A percentile compares a stretch with the other conserved stretches of the same genome.
Evolutionary conservation across 1,140 invertebrate species (phyloP).

Genomic region (Centruroides sculpturatus): DNA sequence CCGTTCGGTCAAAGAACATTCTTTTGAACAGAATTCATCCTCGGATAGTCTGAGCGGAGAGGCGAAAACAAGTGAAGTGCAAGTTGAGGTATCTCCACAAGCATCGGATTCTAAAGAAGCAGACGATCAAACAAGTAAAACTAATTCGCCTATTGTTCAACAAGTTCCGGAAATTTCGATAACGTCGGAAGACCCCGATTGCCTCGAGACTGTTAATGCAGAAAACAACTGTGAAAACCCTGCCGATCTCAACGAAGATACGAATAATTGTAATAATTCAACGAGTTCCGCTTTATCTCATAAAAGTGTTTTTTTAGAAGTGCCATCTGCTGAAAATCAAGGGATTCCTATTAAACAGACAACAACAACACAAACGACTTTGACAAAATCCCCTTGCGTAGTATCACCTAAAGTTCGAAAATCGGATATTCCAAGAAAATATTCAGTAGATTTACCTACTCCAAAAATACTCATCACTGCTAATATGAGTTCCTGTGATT

Average conservation of each 20-base stretch:
- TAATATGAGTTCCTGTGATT: constrained; percentile 54
- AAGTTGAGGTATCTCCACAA: constrained; percentile 9
- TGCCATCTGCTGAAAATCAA: neutral
- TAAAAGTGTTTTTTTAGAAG: neutral
- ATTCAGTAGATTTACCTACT: constrained; percentile 47
- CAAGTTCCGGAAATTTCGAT: neutral
- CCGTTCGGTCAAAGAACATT: constrained; percentile 10
- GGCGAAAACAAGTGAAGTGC: constrained; percentile 5
- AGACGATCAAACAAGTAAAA: too few species aligned
- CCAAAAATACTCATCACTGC: constrained; percentile 57
- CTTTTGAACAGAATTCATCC: constrained; percentile 12
- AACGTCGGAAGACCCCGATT: neutral
- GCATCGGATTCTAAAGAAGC: neutral
- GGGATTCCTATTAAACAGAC: neutral
- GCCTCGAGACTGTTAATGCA: too few species aligned
- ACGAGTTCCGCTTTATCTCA: neutral
- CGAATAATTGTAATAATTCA: neutral
- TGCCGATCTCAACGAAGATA: neutral
- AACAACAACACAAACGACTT: neutral
- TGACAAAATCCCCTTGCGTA: neutral
- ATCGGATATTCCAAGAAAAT: constrained; percentile 11
- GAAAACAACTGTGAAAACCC: neutral
- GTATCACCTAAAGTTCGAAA: neutral
- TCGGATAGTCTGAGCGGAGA: constrained; percentile 10
- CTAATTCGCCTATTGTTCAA: too few species aligned